Conservation (phyloP, 1,140 invertebrate species). For the Polypedilum pembai region DNA sequence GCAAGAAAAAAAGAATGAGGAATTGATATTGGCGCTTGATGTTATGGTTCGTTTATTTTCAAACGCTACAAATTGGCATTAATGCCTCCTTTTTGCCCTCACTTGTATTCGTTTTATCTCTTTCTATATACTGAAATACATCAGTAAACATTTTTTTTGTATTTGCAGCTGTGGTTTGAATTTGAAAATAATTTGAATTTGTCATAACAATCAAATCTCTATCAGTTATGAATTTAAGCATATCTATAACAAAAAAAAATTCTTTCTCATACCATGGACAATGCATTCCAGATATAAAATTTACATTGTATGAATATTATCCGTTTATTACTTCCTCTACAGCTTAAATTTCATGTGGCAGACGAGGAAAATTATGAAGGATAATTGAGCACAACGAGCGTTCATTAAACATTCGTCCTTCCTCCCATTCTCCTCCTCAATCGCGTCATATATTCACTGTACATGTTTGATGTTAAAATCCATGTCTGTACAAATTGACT, state of each 20-base stretch:
- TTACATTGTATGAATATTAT: not conserved
- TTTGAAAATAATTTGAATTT: no score
- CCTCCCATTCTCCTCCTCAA: not conserved
- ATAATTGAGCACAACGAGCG: slow-evolving; percentile 16
- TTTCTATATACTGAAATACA: not conserved
- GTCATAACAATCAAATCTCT: no score
- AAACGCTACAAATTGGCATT: slow-evolving; percentile 3
- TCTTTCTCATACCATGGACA: no score
- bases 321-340: not conserved
- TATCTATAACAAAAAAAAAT: no score
- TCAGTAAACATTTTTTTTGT: no score
- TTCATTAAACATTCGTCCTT: slow-evolving; percentile 19
- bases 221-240: no score
- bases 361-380: not conserved
- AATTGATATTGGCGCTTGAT: not conserved
- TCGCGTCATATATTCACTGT: not conserved
- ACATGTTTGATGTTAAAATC: not conserved
- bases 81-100: not conserved
- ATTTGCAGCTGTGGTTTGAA: no score
- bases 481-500: slow-evolving; percentile 17
- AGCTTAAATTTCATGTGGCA: not conserved
- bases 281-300: no score
- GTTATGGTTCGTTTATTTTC: slow-evolving; percentile 17
- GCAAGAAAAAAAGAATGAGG: not conserved
- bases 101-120: not conserved